Evolutionary conservation across 2,888 invertebrate species (phyloP).

Genomic region (Scaptomyza reducta): DNA sequence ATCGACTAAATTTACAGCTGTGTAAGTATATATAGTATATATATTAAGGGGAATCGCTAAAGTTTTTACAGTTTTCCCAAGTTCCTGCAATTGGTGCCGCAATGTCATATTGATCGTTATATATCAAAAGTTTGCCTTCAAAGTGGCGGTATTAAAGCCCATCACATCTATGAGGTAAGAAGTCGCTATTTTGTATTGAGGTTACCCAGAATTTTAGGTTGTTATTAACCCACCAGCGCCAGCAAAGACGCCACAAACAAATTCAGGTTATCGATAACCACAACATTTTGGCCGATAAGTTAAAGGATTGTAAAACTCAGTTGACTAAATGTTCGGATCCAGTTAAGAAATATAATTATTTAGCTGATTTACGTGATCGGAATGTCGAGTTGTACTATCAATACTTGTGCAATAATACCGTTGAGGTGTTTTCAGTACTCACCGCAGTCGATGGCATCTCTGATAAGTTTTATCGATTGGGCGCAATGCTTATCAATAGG

Average conservation of each 20-base stretch:
- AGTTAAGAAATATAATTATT: constrained; percentile 31
- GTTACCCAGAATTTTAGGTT: not conserved
- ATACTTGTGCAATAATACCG: constrained; percentile 27
- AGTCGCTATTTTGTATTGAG: not conserved
- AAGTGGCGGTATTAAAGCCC: not conserved
- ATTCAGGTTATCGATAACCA: not conserved
- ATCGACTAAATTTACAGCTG: constrained; percentile 24
- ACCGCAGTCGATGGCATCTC: constrained; percentile 11
- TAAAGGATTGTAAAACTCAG: constrained; percentile 10
- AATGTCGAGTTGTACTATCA: constrained; percentile 27
- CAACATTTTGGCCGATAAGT: not conserved
- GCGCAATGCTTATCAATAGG: not conserved
- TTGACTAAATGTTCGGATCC: constrained; percentile 3
- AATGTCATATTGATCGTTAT: not conserved
- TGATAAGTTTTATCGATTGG: not conserved
- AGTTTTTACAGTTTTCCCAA: not conserved
- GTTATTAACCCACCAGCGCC: not conserved
- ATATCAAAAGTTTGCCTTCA: not conserved
- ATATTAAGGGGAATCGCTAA: no score
- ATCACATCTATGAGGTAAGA: not conserved
- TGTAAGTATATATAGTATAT: constrained; percentile 12
- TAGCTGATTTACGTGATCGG: constrained; percentile 17
- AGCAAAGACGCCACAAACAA: not conserved
- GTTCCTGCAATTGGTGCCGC: not conserved
- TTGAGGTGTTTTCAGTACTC: constrained; percentile 19